phyloP scores from a whole-genome alignment of 2,888 invertebrate species.

The Suillia variegata region DNA sequence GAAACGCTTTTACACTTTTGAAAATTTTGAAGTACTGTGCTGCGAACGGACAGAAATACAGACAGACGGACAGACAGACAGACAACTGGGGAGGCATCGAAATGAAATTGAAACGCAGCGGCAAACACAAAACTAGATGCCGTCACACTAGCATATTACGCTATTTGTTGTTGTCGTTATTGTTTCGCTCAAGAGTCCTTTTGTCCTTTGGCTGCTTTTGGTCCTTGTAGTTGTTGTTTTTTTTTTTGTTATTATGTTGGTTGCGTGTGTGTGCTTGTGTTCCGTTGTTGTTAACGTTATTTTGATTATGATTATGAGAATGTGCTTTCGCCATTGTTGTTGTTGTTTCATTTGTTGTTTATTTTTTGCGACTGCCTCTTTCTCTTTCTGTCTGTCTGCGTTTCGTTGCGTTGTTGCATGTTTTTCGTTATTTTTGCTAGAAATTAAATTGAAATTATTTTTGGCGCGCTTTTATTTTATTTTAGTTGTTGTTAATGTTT shows the following conservation, averaged over 20 bases:
- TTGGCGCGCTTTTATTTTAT: neutral
- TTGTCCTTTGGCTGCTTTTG: too few species aligned
- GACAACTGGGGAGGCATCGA: neutral
- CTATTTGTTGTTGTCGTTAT: too few species aligned
- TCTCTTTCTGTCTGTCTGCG: neutral
- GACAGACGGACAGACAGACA: neutral
- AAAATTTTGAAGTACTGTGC: neutral
- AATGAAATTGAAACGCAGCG: conserved; percentile 1
- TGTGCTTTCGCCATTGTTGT: conserved; percentile 24
- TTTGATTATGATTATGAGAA: conserved; percentile 53
- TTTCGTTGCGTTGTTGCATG: neutral
- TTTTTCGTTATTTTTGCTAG: neutral
- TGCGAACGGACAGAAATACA: neutral
- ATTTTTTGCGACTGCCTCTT: neutral
- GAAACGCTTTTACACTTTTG: too few species aligned
- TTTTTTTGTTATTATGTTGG: too few species aligned
- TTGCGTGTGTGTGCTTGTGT: conserved; percentile 46
- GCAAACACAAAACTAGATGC: neutral
- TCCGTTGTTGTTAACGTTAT: conserved; percentile 47
- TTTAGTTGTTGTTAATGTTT: too few species aligned
- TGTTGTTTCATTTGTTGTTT: neutral
- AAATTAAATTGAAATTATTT: conserved; percentile 3
- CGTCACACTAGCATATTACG: too few species aligned
- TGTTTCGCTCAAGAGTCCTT: too few species aligned
- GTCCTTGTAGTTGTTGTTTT: too few species aligned